A percentile compares a stretch with the other conserved stretches of the same genome.
Evolutionary conservation across 2,797 vertebrate genomes (phyloP).

Genomic region (Pampus argenteus): DNA sequence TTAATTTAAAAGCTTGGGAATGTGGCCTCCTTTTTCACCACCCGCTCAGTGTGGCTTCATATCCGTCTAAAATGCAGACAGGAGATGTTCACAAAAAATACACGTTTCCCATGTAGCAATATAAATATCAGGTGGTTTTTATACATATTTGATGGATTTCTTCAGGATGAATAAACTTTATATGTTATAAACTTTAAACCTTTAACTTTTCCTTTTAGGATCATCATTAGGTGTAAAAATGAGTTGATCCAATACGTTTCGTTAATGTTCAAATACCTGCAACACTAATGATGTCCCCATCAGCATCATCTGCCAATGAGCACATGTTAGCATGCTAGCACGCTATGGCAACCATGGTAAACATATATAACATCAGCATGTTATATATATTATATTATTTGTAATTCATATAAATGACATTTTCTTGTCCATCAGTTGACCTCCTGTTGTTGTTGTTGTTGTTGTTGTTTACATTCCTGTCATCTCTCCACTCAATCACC

Average conservation of each 20-base stretch:
- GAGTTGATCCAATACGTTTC: no score
- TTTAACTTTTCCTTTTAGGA: no score
- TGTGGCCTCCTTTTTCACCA: conserved; percentile 70
- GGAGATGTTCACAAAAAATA: conserved; percentile 15
- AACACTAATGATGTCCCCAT: no score
- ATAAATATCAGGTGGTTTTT: not conserved
- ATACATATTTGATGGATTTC: no score
- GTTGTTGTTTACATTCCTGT: conserved; percentile 6
- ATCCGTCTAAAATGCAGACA: conserved; percentile 43
- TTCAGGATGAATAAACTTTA: no score
- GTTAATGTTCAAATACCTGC: no score
- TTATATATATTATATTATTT: not conserved
- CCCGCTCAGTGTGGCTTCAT: conserved; percentile 63
- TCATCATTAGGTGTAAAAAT: no score
- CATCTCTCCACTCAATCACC: conserved; percentile 3
- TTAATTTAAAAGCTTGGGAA: conserved; percentile 74
- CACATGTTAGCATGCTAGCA: no score
- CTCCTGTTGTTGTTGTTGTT: conserved; percentile 22
- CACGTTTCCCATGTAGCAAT: conserved; percentile 5
- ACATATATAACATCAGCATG: no score
- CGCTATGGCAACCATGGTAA: no score
- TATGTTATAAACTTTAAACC: no score
- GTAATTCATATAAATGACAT: not conserved
- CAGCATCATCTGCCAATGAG: no score
- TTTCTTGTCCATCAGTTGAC: conserved; percentile 17